A percentile compares a stretch with the other conserved stretches of the same genome.
Conservation (phyloP, 2,888 invertebrate species). For the Scrobipalpa costella region DNA sequence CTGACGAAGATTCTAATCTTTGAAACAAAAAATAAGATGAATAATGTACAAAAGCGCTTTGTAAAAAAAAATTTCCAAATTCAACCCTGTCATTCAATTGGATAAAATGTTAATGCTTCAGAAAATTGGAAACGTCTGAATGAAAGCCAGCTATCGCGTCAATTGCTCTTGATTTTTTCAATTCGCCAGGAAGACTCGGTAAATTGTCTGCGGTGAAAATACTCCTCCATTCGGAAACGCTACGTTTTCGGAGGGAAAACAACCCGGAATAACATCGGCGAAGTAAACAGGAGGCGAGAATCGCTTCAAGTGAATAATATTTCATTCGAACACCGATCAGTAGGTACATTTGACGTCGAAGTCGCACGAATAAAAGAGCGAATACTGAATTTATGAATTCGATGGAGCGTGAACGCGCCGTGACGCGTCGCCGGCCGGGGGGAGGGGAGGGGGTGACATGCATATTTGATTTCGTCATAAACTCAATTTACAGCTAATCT, state of each 20-base stretch:
- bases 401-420: slow-evolving; percentile 61
- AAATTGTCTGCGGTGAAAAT: slow-evolving; percentile 28
- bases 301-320: slow-evolving; percentile 47
- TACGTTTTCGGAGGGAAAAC: slow-evolving; percentile 25
- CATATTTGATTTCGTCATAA: slow-evolving; percentile 78
- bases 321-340: slow-evolving; percentile 53
- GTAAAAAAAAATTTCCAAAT: slow-evolving; percentile 30
- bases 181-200: slow-evolving; percentile 24
- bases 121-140: slow-evolving; percentile 30
- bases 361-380: slow-evolving; percentile 59
- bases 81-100: slow-evolving; percentile 27
- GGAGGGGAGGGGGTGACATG: slow-evolving; percentile 53
- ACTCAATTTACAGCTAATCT: slow-evolving; percentile 80
- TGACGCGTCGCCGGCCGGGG: slow-evolving; percentile 26
- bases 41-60: slow-evolving; percentile 6
- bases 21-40: slow-evolving; percentile 12
- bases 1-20: slow-evolving; percentile 30
- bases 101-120: slow-evolving; percentile 32
- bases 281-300: slow-evolving; percentile 36
- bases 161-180: slow-evolving; percentile 30
- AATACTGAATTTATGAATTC: slow-evolving; percentile 63
- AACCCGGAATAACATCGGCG: slow-evolving; percentile 34
- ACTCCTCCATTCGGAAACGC: slow-evolving; percentile 25
- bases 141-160: slow-evolving; percentile 28
- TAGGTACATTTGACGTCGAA: slow-evolving; percentile 56